Percentiles rank a stretch among this genome's conserved stretches.
Evolutionary conservation across 2,888 invertebrate genomes (phyloP).

Genomic region (Zelleria hepariella): DNA sequence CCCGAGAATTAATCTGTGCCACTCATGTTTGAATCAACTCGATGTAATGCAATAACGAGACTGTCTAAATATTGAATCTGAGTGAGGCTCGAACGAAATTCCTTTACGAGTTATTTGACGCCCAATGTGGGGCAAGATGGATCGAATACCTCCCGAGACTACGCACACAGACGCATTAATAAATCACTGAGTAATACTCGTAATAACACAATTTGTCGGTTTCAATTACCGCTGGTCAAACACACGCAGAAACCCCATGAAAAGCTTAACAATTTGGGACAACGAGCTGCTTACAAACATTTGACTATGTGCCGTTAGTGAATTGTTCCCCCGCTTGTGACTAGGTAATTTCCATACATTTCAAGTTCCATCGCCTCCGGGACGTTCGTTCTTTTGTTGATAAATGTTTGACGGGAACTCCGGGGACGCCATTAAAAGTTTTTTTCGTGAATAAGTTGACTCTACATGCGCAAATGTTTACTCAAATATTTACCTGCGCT

Average conservation of each 20-base stretch:
- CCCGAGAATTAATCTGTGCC: background rate
- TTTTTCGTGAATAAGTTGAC: conserved; percentile 71
- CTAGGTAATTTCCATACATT: conserved; percentile 73
- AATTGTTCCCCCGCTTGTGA: conserved; percentile 70
- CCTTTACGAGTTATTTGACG: conserved; percentile 53
- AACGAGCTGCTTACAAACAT: conserved; percentile 69
- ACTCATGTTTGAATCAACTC: background rate
- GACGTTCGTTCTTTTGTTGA: conserved; percentile 73
- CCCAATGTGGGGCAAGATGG: conserved; percentile 35
- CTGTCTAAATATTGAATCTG: conserved; percentile 43
- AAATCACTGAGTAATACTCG: conserved; percentile 34
- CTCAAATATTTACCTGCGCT: conserved; percentile 64
- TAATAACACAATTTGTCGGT: background rate
- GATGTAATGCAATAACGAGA: conserved; percentile 16
- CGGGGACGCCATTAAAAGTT: conserved; percentile 73
- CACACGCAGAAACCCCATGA: conserved; percentile 29
- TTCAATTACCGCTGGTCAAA: conserved; percentile 1
- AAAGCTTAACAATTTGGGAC: conserved; percentile 52
- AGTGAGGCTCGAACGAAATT: conserved; percentile 45
- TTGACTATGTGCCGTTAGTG: conserved; percentile 68
- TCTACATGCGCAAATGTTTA: conserved; percentile 73
- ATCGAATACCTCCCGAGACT: background rate
- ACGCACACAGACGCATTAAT: conserved; percentile 20
- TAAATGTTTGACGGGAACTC: conserved; percentile 73
- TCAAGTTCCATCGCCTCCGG: conserved; percentile 72